Evolutionary conservation across 2,797 vertebrate species (phyloP).

Genomic region (Anas georgica): DNA sequence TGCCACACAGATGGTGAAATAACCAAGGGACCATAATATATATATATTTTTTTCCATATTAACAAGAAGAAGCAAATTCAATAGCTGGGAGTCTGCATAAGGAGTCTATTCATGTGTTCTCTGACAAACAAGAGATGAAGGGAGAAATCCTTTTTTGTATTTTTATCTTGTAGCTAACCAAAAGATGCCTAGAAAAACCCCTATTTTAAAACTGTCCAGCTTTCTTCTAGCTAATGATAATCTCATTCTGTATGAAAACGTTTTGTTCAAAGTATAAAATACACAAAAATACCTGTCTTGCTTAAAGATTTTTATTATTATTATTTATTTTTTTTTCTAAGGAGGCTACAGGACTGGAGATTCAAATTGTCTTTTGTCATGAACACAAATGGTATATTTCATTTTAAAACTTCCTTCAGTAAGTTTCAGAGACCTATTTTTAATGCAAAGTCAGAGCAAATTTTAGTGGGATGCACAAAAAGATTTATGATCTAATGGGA

Average conservation of each 20-base stretch:
- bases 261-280: not conserved
- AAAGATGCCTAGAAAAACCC: not conserved
- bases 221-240: not conserved
- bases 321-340: not conserved
- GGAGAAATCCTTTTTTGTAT: not conserved
- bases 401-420: not conserved
- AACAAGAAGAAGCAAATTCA: not conserved
- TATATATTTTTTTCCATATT: not conserved
- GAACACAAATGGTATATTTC: not conserved
- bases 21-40: not conserved
- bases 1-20: not conserved
- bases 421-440: not conserved
- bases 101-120: not conserved
- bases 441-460: not conserved
- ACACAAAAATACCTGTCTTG: not conserved
- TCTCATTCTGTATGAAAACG: not conserved
- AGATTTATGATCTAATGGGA: not conserved
- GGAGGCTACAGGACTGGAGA: fast-evolving
- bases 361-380: not conserved
- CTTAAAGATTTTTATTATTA: not conserved
- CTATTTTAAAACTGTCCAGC: not conserved
- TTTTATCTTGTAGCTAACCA: not conserved
- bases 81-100: not conserved
- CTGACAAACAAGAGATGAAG: not conserved
- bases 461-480: not conserved